A percentile compares a stretch with the other conserved stretches of the same genome.
Evolutionary conservation across 2,797 vertebrate species (phyloP).

Genomic region (Pyrocephalus nanus): DNA sequence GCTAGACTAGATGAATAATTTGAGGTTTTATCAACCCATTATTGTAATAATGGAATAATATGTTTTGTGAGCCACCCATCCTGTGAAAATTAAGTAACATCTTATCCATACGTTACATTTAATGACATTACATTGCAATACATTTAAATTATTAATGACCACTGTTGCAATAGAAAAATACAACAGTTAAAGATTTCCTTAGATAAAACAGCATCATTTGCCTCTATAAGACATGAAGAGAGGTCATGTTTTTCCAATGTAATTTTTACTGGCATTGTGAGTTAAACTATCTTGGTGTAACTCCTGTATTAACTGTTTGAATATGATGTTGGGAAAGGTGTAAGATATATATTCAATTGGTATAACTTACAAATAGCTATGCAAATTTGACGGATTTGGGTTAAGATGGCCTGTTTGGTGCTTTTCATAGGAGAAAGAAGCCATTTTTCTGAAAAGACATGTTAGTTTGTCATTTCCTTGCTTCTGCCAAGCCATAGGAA

Average conservation of each 20-base stretch:
- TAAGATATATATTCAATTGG: not conserved
- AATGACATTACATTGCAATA: not conserved
- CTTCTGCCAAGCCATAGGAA: not conserved
- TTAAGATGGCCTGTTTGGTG: not conserved
- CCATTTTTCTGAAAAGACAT: not conserved
- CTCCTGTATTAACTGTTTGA: not conserved
- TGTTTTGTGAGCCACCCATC: not conserved
- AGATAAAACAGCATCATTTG: not conserved
- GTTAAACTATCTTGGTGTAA: not conserved
- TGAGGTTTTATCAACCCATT: not conserved
- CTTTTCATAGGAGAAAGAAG: not conserved
- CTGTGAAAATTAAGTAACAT: slow-evolving; percentile 5
- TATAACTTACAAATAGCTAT: not conserved
- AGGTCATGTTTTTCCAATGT: not conserved
- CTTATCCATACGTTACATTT: not conserved
- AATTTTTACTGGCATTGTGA: not conserved
- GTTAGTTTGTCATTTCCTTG: not conserved
- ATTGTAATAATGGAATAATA: slow-evolving; percentile 5
- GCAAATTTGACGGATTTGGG: not conserved
- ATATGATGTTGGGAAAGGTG: not conserved
- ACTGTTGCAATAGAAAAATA: not conserved
- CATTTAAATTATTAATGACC: not conserved
- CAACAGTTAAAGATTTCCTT: not conserved
- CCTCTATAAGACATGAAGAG: not conserved
- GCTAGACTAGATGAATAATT: not conserved